Conservation (phyloP, 2,888 invertebrate genomes). For the Torymus tubicola region DNA sequence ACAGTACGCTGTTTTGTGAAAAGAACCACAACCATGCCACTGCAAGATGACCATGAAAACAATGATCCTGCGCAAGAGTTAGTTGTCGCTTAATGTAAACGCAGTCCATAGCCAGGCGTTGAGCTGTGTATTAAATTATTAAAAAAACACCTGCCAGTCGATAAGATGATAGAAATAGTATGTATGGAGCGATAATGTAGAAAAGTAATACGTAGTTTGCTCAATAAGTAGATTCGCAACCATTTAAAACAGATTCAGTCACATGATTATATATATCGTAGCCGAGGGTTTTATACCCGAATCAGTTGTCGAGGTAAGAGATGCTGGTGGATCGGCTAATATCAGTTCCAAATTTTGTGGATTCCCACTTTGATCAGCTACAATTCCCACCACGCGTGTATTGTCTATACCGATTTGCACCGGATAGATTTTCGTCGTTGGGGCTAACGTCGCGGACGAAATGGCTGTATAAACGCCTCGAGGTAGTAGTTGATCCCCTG, state of each 20-base stretch:
- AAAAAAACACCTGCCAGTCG: slow-evolving; percentile 52
- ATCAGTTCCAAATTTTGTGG: slow-evolving; percentile 72
- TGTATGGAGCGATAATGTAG: slow-evolving; percentile 60
- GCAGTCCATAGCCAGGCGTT: slow-evolving; percentile 52
- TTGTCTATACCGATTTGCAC: slow-evolving; percentile 53
- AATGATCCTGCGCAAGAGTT: slow-evolving; percentile 52
- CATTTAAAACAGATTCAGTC: slow-evolving; percentile 51
- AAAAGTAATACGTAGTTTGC: slow-evolving; percentile 47
- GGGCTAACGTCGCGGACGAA: slow-evolving; percentile 49
- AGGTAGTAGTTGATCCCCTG: slow-evolving; percentile 54
- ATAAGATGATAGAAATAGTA: slow-evolving; percentile 60
- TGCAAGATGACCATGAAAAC: slow-evolving; percentile 43
- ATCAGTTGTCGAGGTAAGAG: slow-evolving; percentile 59
- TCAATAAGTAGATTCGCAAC: slow-evolving; percentile 44
- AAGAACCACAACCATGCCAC: slow-evolving; percentile 54
- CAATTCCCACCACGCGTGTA: slow-evolving; percentile 57
- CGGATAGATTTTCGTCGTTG: slow-evolving; percentile 51
- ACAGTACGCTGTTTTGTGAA: slow-evolving; percentile 47
- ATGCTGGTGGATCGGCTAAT: slow-evolving; percentile 68
- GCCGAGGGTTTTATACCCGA: slow-evolving; percentile 63
- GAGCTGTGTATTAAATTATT: slow-evolving; percentile 45
- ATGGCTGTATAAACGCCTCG: slow-evolving; percentile 59
- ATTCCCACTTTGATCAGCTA: slow-evolving; percentile 69
- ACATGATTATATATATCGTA: slow-evolving; percentile 62
- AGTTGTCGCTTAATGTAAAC: slow-evolving; percentile 44